These are phyloP conservation scores for Tetragonisca angustula DNA, from an alignment of 2,888 invertebrate species.

Conservation along the genomic window DNA sequence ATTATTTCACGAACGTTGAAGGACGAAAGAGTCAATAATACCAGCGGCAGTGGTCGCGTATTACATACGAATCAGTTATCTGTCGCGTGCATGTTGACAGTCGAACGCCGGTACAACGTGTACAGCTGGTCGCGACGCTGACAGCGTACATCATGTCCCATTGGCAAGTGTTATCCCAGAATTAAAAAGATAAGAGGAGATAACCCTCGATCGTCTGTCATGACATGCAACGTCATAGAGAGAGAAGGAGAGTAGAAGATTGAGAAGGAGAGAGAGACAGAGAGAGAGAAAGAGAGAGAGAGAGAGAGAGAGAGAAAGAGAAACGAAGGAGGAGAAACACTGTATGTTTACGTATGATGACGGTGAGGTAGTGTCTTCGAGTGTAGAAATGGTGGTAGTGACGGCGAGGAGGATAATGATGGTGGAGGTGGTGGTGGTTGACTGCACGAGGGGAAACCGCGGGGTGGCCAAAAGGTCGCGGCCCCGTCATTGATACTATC, in stretches of 20 bases:
- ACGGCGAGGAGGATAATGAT: slow-evolving; percentile 3
- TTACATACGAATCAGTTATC: slow-evolving; percentile 13
- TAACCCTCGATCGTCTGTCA: slow-evolving; percentile 67
- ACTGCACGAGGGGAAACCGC: slow-evolving; percentile 41
- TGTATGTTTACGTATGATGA: slow-evolving; percentile 45
- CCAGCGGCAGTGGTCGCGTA: not conserved
- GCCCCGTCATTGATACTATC: slow-evolving; percentile 78
- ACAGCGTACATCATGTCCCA: slow-evolving; percentile 32
- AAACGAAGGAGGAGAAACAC: not conserved
- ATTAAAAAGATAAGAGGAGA: slow-evolving; percentile 72
- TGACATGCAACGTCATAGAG: slow-evolving; percentile 38
- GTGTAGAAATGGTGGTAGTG: not conserved
- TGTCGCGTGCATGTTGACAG: slow-evolving; percentile 31
- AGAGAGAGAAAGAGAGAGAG: not conserved
- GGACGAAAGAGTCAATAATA: slow-evolving; percentile 18
- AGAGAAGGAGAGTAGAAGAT: not conserved
- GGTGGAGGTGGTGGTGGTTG: slow-evolving; percentile 31
- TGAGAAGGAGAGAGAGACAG: not conserved
- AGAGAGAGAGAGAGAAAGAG: not conserved
- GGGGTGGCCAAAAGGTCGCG: slow-evolving; percentile 74
- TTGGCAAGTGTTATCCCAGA: slow-evolving; percentile 64
- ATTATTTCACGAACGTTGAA: slow-evolving; percentile 4
- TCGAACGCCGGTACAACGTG: slow-evolving; percentile 6
- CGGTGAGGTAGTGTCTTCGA: not conserved
- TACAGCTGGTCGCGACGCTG: slow-evolving; percentile 21